Evolutionary conservation across 2,888 invertebrate species (phyloP).

Genomic region (Elmis aenea): DNA sequence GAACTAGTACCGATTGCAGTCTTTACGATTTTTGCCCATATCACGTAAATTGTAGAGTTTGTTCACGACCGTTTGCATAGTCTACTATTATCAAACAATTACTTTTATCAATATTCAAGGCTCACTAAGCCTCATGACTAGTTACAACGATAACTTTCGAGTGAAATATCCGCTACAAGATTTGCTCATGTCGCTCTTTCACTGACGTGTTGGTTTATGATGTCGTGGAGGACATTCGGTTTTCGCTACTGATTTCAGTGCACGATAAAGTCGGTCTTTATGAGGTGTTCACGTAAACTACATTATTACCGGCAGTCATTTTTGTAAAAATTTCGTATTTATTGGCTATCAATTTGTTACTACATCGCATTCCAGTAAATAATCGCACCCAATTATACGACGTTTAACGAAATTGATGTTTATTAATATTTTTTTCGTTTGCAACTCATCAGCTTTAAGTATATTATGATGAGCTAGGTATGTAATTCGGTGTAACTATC

Average conservation of each 20-base stretch:
- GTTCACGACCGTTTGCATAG: slow-evolving; percentile 42
- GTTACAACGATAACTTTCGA: neutral
- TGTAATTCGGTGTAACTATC: too few species aligned
- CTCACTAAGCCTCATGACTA: slow-evolving; percentile 34
- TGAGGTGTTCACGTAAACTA: slow-evolving; percentile 15
- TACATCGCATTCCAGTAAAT: too few species aligned
- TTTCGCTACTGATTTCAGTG: too few species aligned
- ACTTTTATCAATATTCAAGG: slow-evolving; percentile 45
- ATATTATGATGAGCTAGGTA: too few species aligned
- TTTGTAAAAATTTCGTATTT: slow-evolving; percentile 3
- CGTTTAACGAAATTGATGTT: too few species aligned
- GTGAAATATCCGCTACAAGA: slow-evolving; percentile 1
- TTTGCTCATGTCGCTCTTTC: neutral
- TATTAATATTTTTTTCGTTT: too few species aligned
- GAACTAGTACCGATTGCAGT: too few species aligned
- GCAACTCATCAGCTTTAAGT: too few species aligned
- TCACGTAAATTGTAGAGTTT: slow-evolving; percentile 41
- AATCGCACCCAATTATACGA: too few species aligned
- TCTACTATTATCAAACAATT: slow-evolving; percentile 45
- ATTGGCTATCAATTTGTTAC: slow-evolving; percentile 4
- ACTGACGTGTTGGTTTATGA: too few species aligned
- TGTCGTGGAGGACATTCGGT: too few species aligned
- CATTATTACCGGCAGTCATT: slow-evolving; percentile 6
- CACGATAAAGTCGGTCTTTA: slow-evolving; percentile 3
- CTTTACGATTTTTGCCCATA: slow-evolving; percentile 15